These are phyloP conservation scores for Nasua narica DNA, from an alignment of 2,797 vertebrate species.

Conservation along the genomic window DNA sequence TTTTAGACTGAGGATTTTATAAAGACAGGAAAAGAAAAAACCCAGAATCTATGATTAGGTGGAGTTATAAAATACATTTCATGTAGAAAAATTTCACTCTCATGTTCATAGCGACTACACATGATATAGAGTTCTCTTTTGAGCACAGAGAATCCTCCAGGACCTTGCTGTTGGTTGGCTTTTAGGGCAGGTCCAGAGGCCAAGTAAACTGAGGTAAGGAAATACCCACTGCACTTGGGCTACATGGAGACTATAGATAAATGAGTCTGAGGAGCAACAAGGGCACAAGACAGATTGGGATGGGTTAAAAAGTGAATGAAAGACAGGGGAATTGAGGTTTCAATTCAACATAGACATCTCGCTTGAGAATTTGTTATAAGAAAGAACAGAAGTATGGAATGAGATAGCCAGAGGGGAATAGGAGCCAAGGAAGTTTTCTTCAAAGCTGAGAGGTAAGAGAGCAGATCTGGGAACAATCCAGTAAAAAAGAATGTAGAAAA, in stretches of 20 bases:
- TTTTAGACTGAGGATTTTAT: neutral
- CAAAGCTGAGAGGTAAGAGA: neutral
- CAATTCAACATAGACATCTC: neutral
- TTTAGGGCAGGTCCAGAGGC: neutral
- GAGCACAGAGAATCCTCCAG: neutral
- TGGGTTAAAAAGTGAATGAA: neutral
- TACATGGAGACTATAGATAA: neutral
- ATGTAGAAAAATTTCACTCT: neutral
- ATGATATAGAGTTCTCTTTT: neutral
- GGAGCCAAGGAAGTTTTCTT: neutral
- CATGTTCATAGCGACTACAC: neutral
- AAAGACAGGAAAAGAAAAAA: neutral
- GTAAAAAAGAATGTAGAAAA: neutral
- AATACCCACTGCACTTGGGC: neutral
- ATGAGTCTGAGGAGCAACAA: neutral
- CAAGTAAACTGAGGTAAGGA: neutral
- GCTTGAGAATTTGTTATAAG: neutral
- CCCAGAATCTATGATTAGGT: neutral
- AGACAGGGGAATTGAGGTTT: neutral
- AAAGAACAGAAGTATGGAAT: neutral
- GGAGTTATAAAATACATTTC: neutral
- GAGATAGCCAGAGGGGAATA: neutral
- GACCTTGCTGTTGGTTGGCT: neutral
- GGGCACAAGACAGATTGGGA: neutral
- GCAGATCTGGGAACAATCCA: too few relatives aligned